Evolutionary conservation across 2,888 invertebrate species (phyloP).

Genomic region (Ophion slaviceki): DNA sequence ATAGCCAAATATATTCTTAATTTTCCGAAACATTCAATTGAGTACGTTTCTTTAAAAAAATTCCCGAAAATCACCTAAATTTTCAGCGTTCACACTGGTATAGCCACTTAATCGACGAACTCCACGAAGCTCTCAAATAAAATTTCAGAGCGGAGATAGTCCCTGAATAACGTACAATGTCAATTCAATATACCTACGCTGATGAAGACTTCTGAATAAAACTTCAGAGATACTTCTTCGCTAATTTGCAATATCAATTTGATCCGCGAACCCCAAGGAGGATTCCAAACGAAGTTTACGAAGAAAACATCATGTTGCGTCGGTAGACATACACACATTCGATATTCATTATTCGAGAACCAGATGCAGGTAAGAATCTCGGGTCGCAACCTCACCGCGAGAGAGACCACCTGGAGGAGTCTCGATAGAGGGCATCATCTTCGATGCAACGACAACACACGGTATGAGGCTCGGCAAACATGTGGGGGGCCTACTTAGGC

Average conservation of each 20-base stretch:
- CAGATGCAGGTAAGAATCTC: constrained; percentile 5
- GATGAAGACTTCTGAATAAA: too few species aligned
- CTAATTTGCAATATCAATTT: neutral
- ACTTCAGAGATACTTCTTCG: too few species aligned
- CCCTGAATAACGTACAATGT: too few species aligned
- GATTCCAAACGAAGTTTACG: neutral
- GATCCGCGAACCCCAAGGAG: neutral
- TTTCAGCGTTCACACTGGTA: too few species aligned
- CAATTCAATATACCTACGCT: too few species aligned
- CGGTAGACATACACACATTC: neutral
- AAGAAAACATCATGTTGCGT: neutral
- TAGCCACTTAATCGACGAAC: too few species aligned
- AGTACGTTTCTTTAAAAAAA: too few species aligned
- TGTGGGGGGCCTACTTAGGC: constrained; percentile 68
- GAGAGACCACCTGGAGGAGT: constrained; percentile 55
- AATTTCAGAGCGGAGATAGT: too few species aligned
- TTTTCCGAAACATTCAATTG: too few species aligned
- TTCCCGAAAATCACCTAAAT: too few species aligned
- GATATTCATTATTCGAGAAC: constrained; percentile 41
- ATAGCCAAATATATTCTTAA: too few species aligned
- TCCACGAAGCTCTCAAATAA: too few species aligned
- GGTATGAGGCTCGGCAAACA: constrained; percentile 42
- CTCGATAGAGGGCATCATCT: constrained; percentile 32
- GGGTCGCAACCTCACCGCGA: constrained; percentile 53
- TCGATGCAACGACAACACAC: constrained; percentile 26